phyloP scores from a whole-genome alignment of 2,113 vertebrate genomes.

The Lycocorax pyrrhopterus region DNA sequence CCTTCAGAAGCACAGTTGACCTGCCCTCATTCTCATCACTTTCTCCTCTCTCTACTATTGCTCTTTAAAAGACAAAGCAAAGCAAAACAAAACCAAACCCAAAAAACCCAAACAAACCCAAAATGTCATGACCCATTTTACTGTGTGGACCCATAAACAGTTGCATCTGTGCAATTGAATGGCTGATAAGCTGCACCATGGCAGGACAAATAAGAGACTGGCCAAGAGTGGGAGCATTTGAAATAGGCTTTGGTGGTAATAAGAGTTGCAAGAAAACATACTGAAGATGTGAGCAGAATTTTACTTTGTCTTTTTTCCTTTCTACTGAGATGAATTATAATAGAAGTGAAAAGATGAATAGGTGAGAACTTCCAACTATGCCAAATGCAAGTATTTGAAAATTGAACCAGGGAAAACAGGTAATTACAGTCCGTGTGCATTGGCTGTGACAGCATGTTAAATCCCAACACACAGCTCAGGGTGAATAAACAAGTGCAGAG shows the following conservation, averaged over 20 bases:
- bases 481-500: slow-evolving; percentile 29
- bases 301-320: neutral
- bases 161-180: neutral
- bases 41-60: neutral
- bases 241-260: neutral
- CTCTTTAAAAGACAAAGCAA: neutral
- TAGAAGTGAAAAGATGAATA: neutral
- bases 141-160: neutral
- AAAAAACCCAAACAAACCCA: neutral
- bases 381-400: neutral
- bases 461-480: neutral
- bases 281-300: neutral
- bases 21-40: neutral
- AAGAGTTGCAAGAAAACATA: neutral
- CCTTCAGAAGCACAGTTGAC: neutral
- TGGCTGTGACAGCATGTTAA: neutral
- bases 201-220: neutral
- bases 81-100: neutral
- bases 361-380: neutral
- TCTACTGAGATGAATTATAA: neutral
- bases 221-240: neutral
- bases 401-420: neutral
- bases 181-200: neutral
- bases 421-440: slow-evolving; percentile 1
- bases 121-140: neutral